Base-by-base conservation (phyloP, 2,113 vertebrate genomes). In the Muntiacus muntjak region DNA sequence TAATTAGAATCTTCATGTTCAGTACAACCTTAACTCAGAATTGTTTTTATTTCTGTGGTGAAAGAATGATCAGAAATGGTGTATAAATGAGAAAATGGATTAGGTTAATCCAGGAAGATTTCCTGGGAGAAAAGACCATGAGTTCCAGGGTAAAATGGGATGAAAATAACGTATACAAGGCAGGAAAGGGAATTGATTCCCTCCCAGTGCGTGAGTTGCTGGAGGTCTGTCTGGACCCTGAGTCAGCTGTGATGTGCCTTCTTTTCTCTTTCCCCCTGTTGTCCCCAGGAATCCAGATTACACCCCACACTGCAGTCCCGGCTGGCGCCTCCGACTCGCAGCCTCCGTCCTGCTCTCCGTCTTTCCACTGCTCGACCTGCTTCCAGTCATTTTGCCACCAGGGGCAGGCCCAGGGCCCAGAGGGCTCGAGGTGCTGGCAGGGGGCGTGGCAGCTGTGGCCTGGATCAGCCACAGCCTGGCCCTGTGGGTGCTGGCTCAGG, bases 391-490 rank as follows among this genome's bases (percentile, higher is more conserved):
- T 14, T 43, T 99, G 96, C 99, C 98, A 89, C 98, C 98, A 36
- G 97, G 99, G 50, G 98, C 99, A 36, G 98, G 95, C 57, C 98
- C 99, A 92, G 98, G 96, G 1, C 98, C 99, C 94, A 15, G 99
- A 95, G 99, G 99, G 87, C 98, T 99, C 90, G 99, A 99, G 84
- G 76, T 99, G 71, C 97, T 99, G 11, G 98, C 99, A 7, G 99
- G 98, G 79, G 96, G 99, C 87, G 99, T 99, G 88, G 99, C 98
- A 3, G 11, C 99, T 33, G 55, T 99, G 97, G 98, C 99, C 13
- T 99, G 99, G 99, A 96, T 99, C 91, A 98, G 99, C 14, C 99
- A 99, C 40, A 97, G 99, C 78, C 45, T 99, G 0, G 93, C 99
- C 86, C 96, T 99, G 14, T 74, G 98, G 26, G 78, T 96, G 7